Base-by-base conservation (phyloP, 2,888 invertebrate species). In the Rhingia rostrata region DNA sequence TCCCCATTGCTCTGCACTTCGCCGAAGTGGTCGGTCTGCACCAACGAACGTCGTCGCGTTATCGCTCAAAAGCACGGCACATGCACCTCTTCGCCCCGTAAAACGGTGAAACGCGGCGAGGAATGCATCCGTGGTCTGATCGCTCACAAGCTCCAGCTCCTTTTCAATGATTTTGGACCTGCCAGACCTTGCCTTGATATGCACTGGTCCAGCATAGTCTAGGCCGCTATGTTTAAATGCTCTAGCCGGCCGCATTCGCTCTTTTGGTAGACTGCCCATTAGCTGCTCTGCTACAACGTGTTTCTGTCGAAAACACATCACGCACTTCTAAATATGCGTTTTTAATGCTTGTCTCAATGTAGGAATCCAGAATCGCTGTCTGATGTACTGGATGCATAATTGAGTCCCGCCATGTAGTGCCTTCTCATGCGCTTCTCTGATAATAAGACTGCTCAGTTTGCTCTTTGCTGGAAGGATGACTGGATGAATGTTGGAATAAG, bases 71-170 rank as follows among this genome's bases (percentile, higher is more conserved):
- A 70, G 58, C 4, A 70, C 58, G 9, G 58, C 10, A 10, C 53
- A 63, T 12, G 45, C 54, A 41, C 70, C 70, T 0, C 60, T 30
- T 0, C 41, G 49, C 2, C 60, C 60, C 3, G 60, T 60, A 6
- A 63, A 63, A 0, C 63, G 33, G 33, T 63, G 54, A 14, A 74
- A 74, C 0, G 58, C 49, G 0, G 58, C 53, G 9, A 73, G 10
- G 39, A 51, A 70, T 6, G 74, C 64, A 0, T 14, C 66, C 9
- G 56, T 43, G 4, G 58, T 37, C 4, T 33, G 51, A 6, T 58
- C 43, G 49, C 56, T 74, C 7, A 66, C 47, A 0, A 37, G 56
- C 58, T 74, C 74, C 9, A 64, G 35, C 9, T 74, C 63, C 54
- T 73, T 73, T 6, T 63, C 56, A 4, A 73, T 49, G 1, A 47